phyloP scores from a whole-genome alignment of 2,888 invertebrate species.

The Brachyptera putata region DNA sequence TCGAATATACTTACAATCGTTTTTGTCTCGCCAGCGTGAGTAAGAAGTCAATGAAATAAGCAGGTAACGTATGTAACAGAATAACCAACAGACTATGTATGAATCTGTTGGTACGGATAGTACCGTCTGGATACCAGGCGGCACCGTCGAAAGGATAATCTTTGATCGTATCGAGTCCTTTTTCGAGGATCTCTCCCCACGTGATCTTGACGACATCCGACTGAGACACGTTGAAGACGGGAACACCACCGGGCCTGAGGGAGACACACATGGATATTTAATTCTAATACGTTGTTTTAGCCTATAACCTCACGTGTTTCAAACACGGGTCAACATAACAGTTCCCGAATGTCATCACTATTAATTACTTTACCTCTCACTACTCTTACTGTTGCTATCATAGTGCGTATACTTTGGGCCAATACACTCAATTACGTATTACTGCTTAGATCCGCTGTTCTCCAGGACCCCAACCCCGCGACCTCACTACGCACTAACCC shows the following conservation, averaged over 20 bases:
- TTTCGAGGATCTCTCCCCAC: conserved; percentile 80
- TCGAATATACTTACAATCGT: conserved; percentile 81
- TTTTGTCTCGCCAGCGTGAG: conserved; percentile 71
- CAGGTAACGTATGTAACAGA: conserved; percentile 75
- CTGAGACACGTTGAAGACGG: conserved; percentile 88
- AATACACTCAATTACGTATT: no score
- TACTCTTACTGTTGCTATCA: no score
- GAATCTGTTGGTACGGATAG: conserved; percentile 64
- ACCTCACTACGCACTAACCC: no score
- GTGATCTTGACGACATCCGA: conserved; percentile 76
- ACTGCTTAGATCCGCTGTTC: no score
- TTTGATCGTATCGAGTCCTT: conserved; percentile 64
- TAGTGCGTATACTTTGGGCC: no score
- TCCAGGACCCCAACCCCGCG: no score
- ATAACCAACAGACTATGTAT: conserved; percentile 68
- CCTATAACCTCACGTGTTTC: no score
- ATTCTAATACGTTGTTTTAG: no score
- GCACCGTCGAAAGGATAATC: conserved; percentile 81
- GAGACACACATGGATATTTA: no score
- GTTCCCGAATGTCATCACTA: no score
- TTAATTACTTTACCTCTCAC: no score
- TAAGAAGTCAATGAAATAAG: conserved; percentile 75
- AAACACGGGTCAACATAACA: no score
- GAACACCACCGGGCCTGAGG: conserved; percentile 60
- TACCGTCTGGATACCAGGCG: conserved; percentile 81